A percentile compares a stretch with the other conserved stretches of the same genome.
These are phyloP conservation scores for Hemitrygon akajei DNA, from an alignment of 2,797 vertebrate genomes.

Conservation along the genomic window DNA sequence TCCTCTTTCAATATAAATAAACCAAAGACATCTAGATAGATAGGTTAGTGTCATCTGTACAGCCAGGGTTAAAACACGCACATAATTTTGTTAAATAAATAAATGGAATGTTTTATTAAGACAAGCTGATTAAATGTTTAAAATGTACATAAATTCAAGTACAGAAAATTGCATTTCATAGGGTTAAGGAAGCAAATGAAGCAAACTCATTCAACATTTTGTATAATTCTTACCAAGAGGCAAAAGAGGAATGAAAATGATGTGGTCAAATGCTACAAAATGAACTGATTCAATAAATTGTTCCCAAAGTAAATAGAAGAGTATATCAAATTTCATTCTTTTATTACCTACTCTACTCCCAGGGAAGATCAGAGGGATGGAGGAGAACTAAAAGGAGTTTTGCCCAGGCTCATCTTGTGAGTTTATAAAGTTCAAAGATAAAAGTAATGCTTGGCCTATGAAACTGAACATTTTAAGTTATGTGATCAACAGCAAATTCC, in stretches of 20 bases:
- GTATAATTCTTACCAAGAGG: background rate
- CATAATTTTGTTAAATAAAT: conserved; percentile 12
- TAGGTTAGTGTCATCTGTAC: background rate
- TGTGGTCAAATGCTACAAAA: conserved; percentile 7
- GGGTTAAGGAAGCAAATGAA: conserved; percentile 25
- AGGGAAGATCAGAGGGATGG: background rate
- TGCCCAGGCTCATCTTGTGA: background rate
- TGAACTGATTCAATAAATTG: conserved; percentile 35
- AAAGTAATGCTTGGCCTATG: background rate
- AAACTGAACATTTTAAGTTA: background rate
- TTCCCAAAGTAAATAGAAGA: conserved; percentile 19
- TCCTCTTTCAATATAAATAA: background rate
- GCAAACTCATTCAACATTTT: conserved; percentile 20
- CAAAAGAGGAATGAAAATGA: background rate
- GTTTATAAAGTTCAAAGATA: background rate
- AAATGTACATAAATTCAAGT: background rate
- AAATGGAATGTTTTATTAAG: background rate
- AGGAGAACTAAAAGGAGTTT: background rate
- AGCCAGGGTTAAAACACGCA: background rate
- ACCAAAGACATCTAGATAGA: background rate
- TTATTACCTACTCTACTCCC: background rate
- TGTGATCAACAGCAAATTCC: background rate
- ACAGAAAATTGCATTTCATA: conserved; percentile 11
- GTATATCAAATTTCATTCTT: background rate
- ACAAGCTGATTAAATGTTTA: conserved; percentile 6